Base-by-base conservation (phyloP, 2,113 vertebrate species). In the Malurus melanocephalus region DNA sequence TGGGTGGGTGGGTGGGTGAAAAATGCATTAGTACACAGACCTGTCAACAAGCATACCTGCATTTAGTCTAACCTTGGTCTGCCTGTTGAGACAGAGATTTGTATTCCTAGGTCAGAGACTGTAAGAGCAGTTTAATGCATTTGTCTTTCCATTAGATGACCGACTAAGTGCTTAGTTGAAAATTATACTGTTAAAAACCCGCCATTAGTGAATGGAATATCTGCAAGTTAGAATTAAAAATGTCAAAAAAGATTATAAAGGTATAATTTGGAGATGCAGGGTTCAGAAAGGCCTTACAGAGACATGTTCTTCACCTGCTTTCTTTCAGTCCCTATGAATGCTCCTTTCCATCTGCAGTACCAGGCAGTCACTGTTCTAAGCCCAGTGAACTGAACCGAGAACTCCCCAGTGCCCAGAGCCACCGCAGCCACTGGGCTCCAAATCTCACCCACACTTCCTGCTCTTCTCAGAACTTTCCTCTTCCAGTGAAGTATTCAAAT, bases 361-460 rank as follows among this genome's bases (percentile, higher is more conserved):
- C 32, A 30, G 16, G 26, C 38, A 91, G 32, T 8, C 24, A 4
- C 53, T 35, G 35, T 0, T 0, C 32, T 16, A 56, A 56, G 26
- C 30, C 40, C 81, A 53, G 23, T 38, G 38, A 38, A 38, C 4
- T 28, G 61, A 30, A 28, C 3, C 0, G 0, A 4, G 8, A 15
- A 2, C 18, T 59, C 30, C 17, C 9, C 26, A 5, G 12, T 0
- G 0, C 14, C 80, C 24, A 17, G 21, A 74, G 42, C 35, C 73
- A 52, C 22, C 66, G 49, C 9, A 11, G 57, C 17, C 45, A 1
- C 35, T 5, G 48, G 38, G 67, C 60, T 91, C 43, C 43, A 48
- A 28, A 52, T 4, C 43, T 51, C 53, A 5, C 23, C 32, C 18
- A 27, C 3, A 1, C 13, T 12, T 66, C 38, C 32, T 65, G 51